A percentile compares a stretch with the other conserved stretches of the same genome.
These are phyloP conservation scores for Drosophila gaucha DNA, from an alignment of 2,888 invertebrate genomes.

Conservation along the genomic window DNA sequence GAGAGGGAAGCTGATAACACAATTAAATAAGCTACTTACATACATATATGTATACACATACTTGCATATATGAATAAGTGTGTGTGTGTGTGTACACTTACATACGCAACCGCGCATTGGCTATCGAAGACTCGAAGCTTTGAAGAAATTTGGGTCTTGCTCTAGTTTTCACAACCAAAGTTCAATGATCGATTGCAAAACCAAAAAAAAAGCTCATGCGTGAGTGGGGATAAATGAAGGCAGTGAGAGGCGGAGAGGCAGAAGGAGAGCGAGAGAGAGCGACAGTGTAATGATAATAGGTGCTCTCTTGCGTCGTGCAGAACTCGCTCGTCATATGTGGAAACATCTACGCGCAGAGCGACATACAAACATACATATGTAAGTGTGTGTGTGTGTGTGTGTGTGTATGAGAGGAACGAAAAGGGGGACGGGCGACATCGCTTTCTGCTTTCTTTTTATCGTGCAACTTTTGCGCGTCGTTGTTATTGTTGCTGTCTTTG, in stretches of 20 bases:
- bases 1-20: constrained; percentile 60
- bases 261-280: constrained; percentile 7
- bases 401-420: background rate
- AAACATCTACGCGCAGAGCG: constrained; percentile 61
- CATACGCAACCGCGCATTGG: constrained; percentile 21
- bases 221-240: constrained; percentile 17
- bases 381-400: background rate
- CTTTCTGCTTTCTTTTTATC: constrained; percentile 76
- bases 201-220: constrained; percentile 58
- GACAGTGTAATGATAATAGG: constrained; percentile 27
- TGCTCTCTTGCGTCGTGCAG: constrained; percentile 66
- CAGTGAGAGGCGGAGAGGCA: constrained; percentile 8
- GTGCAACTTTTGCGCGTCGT: constrained; percentile 62
- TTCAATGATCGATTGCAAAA: constrained; percentile 81
- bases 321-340: constrained; percentile 71
- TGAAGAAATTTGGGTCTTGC: constrained; percentile 81
- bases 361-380: background rate
- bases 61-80: background rate
- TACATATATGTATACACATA: background rate
- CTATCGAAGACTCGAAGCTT: constrained; percentile 49
- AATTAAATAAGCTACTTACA: constrained; percentile 22
- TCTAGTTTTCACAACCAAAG: constrained; percentile 81
- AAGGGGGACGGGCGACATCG: constrained; percentile 33
- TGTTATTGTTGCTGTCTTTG: constrained; percentile 35
- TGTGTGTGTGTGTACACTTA: background rate